Evolutionary conservation across 1,140 invertebrate genomes (phyloP).

Genomic region (Drosophila cardini): DNA sequence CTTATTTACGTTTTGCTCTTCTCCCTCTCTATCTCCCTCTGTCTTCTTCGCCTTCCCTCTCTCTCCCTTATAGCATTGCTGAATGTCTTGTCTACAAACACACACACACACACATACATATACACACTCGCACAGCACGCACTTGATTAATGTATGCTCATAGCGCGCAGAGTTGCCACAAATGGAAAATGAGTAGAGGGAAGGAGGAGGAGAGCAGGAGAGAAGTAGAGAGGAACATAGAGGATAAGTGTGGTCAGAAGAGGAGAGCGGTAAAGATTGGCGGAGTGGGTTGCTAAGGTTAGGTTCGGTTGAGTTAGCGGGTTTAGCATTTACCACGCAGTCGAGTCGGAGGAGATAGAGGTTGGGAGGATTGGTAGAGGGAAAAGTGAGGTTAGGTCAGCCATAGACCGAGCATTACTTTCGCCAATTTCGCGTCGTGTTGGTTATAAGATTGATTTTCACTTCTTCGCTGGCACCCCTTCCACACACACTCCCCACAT

Average conservation of each 20-base stretch:
- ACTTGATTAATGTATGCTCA: constrained; percentile 48
- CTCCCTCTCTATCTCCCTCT: neutral
- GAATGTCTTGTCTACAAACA: constrained; percentile 30
- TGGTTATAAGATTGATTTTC: constrained; percentile 82
- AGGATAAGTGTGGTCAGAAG: too few relatives aligned
- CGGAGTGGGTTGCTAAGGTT: neutral
- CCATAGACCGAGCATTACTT: constrained; percentile 25
- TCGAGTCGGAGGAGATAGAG: too few relatives aligned
- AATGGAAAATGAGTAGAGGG: neutral
- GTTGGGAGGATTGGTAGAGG: too few relatives aligned
- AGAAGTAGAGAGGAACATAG: neutral
- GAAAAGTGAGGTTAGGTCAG: neutral
- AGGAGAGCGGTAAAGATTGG: too few relatives aligned
- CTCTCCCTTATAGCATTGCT: neutral
- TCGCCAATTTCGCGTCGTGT: constrained; percentile 62
- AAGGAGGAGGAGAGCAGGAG: neutral
- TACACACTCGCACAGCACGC: constrained; percentile 8
- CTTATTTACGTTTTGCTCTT: constrained; percentile 59
- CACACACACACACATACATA: constrained; percentile 10
- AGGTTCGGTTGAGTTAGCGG: neutral
- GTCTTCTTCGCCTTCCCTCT: neutral
- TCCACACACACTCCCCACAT: too few relatives aligned
- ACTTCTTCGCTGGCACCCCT: constrained; percentile 63
- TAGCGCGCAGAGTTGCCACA: constrained; percentile 7
- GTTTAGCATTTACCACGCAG: neutral